Evolutionary conservation across 2,888 invertebrate genomes (phyloP).

Genomic region (Alitta virens): DNA sequence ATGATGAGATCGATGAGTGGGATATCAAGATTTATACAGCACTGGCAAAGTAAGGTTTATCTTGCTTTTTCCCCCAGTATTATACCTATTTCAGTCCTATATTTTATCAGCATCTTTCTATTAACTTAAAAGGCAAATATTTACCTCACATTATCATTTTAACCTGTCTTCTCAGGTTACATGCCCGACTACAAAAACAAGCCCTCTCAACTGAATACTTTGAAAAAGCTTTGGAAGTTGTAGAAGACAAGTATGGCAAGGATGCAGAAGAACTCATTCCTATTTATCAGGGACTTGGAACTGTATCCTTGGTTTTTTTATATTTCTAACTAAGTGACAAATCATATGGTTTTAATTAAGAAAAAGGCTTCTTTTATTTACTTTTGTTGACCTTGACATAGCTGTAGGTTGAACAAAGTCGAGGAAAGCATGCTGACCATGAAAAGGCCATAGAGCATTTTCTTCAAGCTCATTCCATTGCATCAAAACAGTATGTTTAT

Average conservation of each 20-base stretch:
- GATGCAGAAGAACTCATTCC: slow-evolving; percentile 45
- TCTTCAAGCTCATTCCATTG: slow-evolving; percentile 52
- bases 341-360: too few relatives aligned
- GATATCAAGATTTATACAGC: slow-evolving; percentile 42
- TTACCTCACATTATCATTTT: background rate
- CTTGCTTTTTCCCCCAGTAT: background rate
- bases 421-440: slow-evolving; percentile 49
- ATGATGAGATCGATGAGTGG: slow-evolving; percentile 44
- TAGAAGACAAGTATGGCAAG: slow-evolving; percentile 38
- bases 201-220: slow-evolving; percentile 45
- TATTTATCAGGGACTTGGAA: slow-evolving; percentile 47
- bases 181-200: slow-evolving; percentile 47
- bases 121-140: background rate
- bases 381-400: background rate
- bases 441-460: slow-evolving; percentile 49
- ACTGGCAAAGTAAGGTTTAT: slow-evolving; percentile 39
- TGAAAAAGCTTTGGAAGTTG: slow-evolving; percentile 48
- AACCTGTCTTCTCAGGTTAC: slow-evolving; percentile 36
- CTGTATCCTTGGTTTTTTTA: slow-evolving; percentile 23
- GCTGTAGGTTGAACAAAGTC: slow-evolving; percentile 42
- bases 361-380: too few relatives aligned
- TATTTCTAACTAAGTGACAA: too few relatives aligned
- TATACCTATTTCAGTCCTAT: too few relatives aligned
- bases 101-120: too few relatives aligned
- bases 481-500: slow-evolving; percentile 48